Evolutionary conservation across 2,113 vertebrate species (phyloP).

Genomic region (Carassius auratus): DNA sequence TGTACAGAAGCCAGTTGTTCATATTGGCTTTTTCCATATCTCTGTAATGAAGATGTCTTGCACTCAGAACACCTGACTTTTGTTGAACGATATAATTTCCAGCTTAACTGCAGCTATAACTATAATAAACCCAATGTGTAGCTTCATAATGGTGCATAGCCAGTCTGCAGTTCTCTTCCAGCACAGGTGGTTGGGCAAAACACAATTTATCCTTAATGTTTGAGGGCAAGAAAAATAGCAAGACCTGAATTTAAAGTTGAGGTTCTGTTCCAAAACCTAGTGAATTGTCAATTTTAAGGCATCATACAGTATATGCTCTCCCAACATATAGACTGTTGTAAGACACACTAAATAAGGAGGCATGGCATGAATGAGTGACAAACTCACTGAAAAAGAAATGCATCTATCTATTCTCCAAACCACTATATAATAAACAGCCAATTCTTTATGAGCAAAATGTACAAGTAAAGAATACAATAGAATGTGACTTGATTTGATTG

Average conservation of each 20-base stretch:
- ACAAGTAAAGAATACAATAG: not conserved
- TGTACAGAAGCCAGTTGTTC: slow-evolving; percentile 78
- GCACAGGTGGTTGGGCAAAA: not conserved
- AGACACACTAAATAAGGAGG: not conserved
- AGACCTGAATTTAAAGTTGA: not conserved
- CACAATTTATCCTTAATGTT: not conserved
- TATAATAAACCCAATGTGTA: not conserved
- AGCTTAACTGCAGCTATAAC: not conserved
- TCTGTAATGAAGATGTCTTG: slow-evolving; percentile 67
- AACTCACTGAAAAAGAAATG: not conserved
- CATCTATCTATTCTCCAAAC: not conserved
- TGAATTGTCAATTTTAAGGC: not conserved
- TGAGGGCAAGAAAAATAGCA: not conserved
- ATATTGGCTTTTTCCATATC: slow-evolving; percentile 73
- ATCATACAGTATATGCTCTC: not conserved
- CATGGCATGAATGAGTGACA: not conserved
- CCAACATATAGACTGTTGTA: not conserved
- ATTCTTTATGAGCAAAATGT: not conserved
- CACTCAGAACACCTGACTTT: slow-evolving; percentile 56
- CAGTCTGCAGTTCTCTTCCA: not conserved
- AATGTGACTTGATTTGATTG: not conserved
- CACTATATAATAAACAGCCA: not conserved
- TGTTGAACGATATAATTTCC: not conserved
- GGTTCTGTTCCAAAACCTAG: slow-evolving; percentile 13
- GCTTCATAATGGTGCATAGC: not conserved